Percentiles rank a stretch among this genome's conserved stretches.
These are phyloP conservation scores for Atethmia centrago DNA, from an alignment of 2,888 invertebrate species.

Conservation along the genomic window DNA sequence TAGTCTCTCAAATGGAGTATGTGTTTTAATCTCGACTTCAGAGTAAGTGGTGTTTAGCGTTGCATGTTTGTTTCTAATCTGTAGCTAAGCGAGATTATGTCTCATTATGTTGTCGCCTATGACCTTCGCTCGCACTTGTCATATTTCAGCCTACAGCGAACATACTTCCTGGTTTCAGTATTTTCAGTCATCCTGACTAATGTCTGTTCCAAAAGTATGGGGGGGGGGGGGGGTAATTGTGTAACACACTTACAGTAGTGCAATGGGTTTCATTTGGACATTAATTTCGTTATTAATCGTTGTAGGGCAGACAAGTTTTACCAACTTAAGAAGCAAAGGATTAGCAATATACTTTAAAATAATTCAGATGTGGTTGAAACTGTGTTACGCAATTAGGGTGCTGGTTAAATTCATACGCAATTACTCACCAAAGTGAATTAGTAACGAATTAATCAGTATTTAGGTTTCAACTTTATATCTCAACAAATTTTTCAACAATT, in stretches of 20 bases:
- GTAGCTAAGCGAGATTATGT: conserved; percentile 52
- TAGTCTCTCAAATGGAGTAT: neutral
- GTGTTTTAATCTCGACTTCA: neutral
- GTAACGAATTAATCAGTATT: neutral
- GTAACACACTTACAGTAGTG: no score
- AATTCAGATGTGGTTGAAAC: no score
- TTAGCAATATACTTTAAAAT: no score
- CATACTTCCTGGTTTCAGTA: conserved; percentile 1
- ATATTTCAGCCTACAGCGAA: conserved; percentile 41
- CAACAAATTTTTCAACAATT: neutral
- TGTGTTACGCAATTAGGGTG: no score
- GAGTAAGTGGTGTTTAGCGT: conserved; percentile 21
- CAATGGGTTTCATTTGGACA: no score
- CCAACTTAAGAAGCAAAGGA: no score
- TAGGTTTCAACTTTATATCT: neutral
- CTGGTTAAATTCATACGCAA: neutral
- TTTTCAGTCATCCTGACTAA: conserved; percentile 15
- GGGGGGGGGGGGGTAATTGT: no score
- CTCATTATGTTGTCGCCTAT: conserved; percentile 33
- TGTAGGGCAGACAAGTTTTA: no score
- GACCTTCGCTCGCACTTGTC: conserved; percentile 28
- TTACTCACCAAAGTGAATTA: neutral
- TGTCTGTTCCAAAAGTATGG: neutral
- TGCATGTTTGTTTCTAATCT: conserved; percentile 40
- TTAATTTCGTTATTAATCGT: no score